Conservation (phyloP, 2,888 invertebrate genomes). For the Polyommatus iphigenia region DNA sequence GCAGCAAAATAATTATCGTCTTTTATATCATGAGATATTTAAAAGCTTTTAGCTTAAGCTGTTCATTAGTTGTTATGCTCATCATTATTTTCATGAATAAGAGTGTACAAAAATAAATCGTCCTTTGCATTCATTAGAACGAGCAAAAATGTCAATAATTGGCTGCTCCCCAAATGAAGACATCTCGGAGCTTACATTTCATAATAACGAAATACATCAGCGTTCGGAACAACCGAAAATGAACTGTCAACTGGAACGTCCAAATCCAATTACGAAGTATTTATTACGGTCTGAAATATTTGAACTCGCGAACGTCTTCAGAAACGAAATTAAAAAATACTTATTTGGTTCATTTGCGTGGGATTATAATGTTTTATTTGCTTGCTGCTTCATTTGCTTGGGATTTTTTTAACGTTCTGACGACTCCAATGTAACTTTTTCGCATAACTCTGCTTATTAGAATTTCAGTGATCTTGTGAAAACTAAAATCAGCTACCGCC, state of each 20-base stretch:
- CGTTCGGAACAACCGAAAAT: slow-evolving; percentile 71
- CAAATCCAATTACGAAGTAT: slow-evolving; percentile 74
- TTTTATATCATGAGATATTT: not conserved
- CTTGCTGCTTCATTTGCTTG: not conserved
- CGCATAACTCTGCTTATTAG: not conserved
- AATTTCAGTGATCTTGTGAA: not conserved
- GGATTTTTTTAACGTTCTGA: not conserved
- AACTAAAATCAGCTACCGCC: too few relatives aligned
- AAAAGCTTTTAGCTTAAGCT: not conserved
- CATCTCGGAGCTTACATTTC: slow-evolving; percentile 66
- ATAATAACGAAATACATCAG: slow-evolving; percentile 70
- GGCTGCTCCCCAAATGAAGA: slow-evolving; percentile 64
- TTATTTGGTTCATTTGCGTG: not conserved
- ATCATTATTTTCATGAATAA: not conserved
- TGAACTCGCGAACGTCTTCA: slow-evolving; percentile 58
- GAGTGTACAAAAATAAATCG: slow-evolving; percentile 30
- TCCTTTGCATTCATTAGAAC: slow-evolving; percentile 43
- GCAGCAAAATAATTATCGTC: not conserved
- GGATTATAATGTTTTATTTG: not conserved
- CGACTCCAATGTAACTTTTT: not conserved
- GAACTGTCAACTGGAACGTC: slow-evolving; percentile 75
- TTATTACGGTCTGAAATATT: slow-evolving; percentile 66
- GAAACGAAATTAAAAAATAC: not conserved
- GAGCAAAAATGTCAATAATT: slow-evolving; percentile 52
- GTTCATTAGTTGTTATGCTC: not conserved